Evolutionary conservation across 1,140 invertebrate species (phyloP).

Genomic region (Telenomus remus): DNA sequence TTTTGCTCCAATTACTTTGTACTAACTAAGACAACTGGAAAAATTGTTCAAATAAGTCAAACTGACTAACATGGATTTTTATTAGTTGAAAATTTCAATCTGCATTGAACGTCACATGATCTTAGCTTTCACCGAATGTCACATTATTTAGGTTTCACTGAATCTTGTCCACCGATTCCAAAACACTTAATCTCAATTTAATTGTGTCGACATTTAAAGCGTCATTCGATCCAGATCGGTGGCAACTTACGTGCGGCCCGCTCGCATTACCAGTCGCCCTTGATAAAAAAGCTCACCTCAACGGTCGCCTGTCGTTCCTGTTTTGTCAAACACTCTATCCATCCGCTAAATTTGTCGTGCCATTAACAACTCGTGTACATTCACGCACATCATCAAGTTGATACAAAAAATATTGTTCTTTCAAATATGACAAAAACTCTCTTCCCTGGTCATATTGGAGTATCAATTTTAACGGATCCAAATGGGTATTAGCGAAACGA

Average conservation of each 20-base stretch:
- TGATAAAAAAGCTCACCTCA: conserved; percentile 32
- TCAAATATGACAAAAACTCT: too few relatives aligned
- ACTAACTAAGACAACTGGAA: too few relatives aligned
- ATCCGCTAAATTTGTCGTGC: conserved; percentile 9
- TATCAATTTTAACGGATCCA: too few relatives aligned
- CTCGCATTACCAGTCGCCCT: conserved; percentile 35
- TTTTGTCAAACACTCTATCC: conserved; percentile 21
- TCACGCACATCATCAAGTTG: not conserved
- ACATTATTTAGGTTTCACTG: conserved; percentile 47
- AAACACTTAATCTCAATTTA: conserved; percentile 66
- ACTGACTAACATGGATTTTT: too few relatives aligned
- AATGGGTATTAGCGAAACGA: too few relatives aligned
- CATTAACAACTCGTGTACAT: conserved; percentile 13
- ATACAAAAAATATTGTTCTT: too few relatives aligned
- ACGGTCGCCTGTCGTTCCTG: conserved; percentile 14
- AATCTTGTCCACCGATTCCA: conserved; percentile 38
- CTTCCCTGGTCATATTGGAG: too few relatives aligned
- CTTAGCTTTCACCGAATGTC: conserved; percentile 28
- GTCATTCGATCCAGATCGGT: conserved; percentile 65
- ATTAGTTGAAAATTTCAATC: too few relatives aligned
- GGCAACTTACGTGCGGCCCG: conserved; percentile 24
- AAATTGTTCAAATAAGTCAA: not conserved
- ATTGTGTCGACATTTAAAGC: conserved; percentile 65
- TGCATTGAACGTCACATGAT: conserved; percentile 6
- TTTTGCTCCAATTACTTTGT: too few relatives aligned